Evolutionary conservation across 2,797 vertebrate species (phyloP), one percentile per base, ranked within the genome.

Genomic region (Craterocephalus amniculus): DNA sequence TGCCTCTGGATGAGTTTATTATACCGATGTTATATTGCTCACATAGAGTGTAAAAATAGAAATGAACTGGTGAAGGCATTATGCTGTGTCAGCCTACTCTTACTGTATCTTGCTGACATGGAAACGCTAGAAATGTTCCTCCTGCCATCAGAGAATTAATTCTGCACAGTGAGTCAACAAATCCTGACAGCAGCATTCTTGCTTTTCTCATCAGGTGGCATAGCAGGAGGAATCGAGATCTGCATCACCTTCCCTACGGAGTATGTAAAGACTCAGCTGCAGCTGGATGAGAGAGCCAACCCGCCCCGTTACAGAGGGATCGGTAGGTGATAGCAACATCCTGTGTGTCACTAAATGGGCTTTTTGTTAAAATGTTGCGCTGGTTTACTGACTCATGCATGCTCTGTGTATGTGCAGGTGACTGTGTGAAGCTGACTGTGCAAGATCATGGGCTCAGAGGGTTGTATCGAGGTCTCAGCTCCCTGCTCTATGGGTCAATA

Each of bases 241-340:
- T 95, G 91, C 32, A 94, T 96, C 87, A 95, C 94, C 38, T 95
- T 95, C 75, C 94, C 94, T 7, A 95, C 94, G 43, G 94, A 96
- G 63, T 95, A 94, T 26, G 94, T 95, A 24, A 95, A 95, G 88
- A 95, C 93, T 20, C 93, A 96, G 83, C 89, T 95, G 60, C 94
- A 96, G 83, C 86, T 96, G 13, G 94, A 95, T 12, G 94, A 93
- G 76, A 77, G 90, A 54, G 92, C 94, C 65, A 94, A 94, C 55
- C 93, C 93, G 1, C 94, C 95, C 0, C 84, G 93, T 3, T 95
- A 93, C 87, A 81, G 92, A 75, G 93, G 93, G 68, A 94, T 95
- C 24, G 93, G 95, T 95, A 87, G 91, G 89, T 87, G 75, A 74
- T 72, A 51, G 70, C 65, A 67, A 52, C 77, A 29, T 51, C 8